A percentile compares a stretch with the other conserved stretches of the same genome.
phyloP scores from a whole-genome alignment of 2,888 invertebrate species.

The Lacanobia wlatinum region DNA sequence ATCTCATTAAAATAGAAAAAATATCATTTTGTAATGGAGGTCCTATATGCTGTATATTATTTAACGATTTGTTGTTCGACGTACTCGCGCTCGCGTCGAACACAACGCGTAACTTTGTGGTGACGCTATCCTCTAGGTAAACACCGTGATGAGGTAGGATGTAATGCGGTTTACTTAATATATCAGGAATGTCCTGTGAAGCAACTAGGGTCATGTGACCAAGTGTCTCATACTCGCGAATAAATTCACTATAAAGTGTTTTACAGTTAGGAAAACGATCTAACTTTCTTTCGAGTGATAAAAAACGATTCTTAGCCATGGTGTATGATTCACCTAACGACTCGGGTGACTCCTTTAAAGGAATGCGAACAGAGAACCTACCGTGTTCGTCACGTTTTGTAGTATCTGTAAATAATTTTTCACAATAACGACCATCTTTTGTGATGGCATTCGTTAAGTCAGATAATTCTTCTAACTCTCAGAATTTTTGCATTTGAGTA shows the following conservation, averaged over 20 bases:
- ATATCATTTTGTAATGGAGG: slow-evolving; percentile 34
- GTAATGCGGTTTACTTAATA: slow-evolving; percentile 18
- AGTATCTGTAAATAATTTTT: slow-evolving; percentile 6
- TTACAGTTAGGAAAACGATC: slow-evolving; percentile 15
- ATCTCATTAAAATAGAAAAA: slow-evolving; percentile 22
- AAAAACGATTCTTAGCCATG: slow-evolving; percentile 11
- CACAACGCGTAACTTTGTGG: slow-evolving; percentile 2
- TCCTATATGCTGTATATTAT: slow-evolving; percentile 20
- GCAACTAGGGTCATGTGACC: slow-evolving; percentile 8
- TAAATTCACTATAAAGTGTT: slow-evolving; percentile 16
- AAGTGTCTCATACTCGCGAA: slow-evolving; percentile 14
- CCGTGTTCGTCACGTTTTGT: slow-evolving; percentile 13
- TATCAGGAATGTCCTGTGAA: background rate
- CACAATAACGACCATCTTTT: slow-evolving; percentile 7
- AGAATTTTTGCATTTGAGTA: slow-evolving; percentile 12
- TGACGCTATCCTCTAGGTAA: slow-evolving; percentile 15
- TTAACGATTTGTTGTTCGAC: slow-evolving; percentile 12
- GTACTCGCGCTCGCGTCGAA: slow-evolving; percentile 13
- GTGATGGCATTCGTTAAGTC: slow-evolving; percentile 7
- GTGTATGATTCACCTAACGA: background rate
- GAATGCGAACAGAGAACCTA: slow-evolving; percentile 16
- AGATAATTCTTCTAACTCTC: slow-evolving; percentile 11
- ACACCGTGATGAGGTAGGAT: slow-evolving; percentile 24
- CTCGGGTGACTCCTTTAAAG: slow-evolving; percentile 1
- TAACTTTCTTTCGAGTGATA: slow-evolving; percentile 15